Conservation (phyloP, 30 jellyfish, hydroid and myxozoan genomes). For the Chrysaora quinquecirrha region DNA sequence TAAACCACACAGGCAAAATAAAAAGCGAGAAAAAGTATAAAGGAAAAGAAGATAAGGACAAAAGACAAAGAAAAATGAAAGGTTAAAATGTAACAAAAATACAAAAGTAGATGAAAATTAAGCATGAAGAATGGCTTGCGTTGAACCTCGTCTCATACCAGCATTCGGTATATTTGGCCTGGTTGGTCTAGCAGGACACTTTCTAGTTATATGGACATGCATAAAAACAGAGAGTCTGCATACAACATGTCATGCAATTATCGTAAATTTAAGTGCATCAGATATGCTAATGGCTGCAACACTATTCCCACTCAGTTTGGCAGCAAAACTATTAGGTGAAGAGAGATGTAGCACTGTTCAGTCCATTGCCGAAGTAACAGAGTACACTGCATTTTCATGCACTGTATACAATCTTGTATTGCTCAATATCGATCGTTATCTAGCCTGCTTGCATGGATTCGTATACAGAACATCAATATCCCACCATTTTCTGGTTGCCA, state of each 20-base stretch:
- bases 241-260: neutral
- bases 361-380: neutral
- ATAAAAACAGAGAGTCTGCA: neutral
- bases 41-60: too few relatives aligned
- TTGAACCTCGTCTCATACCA: neutral
- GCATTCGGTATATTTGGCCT: neutral
- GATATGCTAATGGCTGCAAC: conserved; percentile 27
- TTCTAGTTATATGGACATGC: neutral
- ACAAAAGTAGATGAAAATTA: too few relatives aligned
- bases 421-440: neutral
- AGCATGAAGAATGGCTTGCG: conserved; percentile 1
- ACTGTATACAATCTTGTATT: neutral
- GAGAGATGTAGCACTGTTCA: neutral
- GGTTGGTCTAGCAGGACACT: neutral
- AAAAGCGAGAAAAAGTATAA: too few relatives aligned
- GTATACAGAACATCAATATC: neutral
- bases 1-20: too few relatives aligned
- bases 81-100: too few relatives aligned
- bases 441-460: conserved; percentile 12
- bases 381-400: neutral
- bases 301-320: conserved; percentile 12
- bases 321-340: neutral
- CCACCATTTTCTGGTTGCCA: neutral
- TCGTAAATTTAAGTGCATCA: neutral
- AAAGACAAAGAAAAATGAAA: too few relatives aligned